Percentiles rank a stretch among this genome's conserved stretches.
These are phyloP conservation scores for Lepus europaeus DNA, from an alignment of 2,113 vertebrate genomes.

Conservation along the genomic window DNA sequence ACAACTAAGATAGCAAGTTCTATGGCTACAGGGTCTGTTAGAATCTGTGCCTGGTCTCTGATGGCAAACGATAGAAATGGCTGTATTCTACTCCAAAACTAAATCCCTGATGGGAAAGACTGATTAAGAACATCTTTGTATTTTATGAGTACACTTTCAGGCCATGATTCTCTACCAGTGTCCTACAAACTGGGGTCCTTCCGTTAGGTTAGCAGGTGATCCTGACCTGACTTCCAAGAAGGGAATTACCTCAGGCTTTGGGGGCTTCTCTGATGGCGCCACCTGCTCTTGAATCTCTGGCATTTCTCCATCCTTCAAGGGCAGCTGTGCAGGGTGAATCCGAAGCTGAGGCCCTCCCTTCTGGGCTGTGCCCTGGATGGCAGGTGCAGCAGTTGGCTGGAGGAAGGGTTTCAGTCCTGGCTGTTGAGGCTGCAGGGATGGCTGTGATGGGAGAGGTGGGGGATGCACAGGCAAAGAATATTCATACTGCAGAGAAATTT, in stretches of 20 bases:
- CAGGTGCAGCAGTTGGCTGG: constrained; percentile 7
- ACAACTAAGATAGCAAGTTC: constrained; percentile 14
- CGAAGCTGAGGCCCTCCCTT: constrained; percentile 50
- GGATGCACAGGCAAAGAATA: constrained; percentile 77
- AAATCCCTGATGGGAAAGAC: background rate
- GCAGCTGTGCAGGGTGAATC: constrained; percentile 41
- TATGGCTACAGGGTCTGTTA: constrained; percentile 5
- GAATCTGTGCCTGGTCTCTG: background rate
- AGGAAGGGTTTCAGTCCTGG: constrained; percentile 66
- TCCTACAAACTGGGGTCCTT: background rate
- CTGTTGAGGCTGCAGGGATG: constrained; percentile 73
- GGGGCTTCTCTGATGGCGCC: constrained; percentile 68
- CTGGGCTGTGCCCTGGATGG: constrained; percentile 18
- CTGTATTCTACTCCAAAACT: background rate
- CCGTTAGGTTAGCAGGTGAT: background rate
- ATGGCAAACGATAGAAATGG: background rate
- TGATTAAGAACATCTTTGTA: background rate
- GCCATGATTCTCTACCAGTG: background rate
- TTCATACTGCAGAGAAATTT: constrained; percentile 81
- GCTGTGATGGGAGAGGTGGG: constrained; percentile 72
- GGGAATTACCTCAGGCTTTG: constrained; percentile 58
- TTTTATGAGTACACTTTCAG: background rate
- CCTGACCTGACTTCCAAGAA: background rate
- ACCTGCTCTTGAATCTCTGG: constrained; percentile 61
- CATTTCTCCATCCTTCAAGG: constrained; percentile 68